Evolutionary conservation across 2,797 vertebrate genomes (phyloP).

Genomic region (Gymnopithys bicolor): DNA sequence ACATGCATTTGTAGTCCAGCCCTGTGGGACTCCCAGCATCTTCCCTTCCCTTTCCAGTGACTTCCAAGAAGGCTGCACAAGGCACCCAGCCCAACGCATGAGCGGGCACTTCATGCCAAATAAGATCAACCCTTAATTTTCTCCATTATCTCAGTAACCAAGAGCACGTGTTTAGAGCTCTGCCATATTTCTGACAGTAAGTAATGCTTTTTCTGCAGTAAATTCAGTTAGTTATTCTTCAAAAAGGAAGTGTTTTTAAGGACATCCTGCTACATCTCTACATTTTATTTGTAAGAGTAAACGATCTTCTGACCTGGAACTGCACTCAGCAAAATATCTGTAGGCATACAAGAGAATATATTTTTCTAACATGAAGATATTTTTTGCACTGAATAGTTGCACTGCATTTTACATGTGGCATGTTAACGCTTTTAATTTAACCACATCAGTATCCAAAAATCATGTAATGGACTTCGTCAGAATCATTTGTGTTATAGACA

Average conservation of each 20-base stretch:
- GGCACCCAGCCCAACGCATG: background rate
- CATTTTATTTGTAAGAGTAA: background rate
- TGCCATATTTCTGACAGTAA: background rate
- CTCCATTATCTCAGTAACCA: background rate
- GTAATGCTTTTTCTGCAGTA: background rate
- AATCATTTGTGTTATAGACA: background rate
- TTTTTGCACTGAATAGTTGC: background rate
- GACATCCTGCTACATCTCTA: background rate
- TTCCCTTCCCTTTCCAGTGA: background rate
- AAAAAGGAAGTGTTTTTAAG: background rate
- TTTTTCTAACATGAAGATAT: background rate
- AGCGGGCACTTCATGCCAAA: background rate
- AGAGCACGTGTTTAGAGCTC: background rate
- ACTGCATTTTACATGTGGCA: background rate
- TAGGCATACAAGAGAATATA: background rate
- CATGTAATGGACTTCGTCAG: background rate
- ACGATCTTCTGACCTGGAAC: background rate
- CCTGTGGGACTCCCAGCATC: background rate
- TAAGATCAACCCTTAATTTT: background rate
- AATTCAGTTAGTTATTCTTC: conserved; percentile 16
- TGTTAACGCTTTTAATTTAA: background rate
- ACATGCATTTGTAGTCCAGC: accelerated
- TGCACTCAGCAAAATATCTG: background rate
- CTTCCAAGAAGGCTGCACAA: background rate
- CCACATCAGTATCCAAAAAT: background rate